Evolutionary conservation across 2,888 invertebrate genomes (phyloP), one percentile per base, ranked within the genome.

Genomic region (Sympetrum striolatum): DNA sequence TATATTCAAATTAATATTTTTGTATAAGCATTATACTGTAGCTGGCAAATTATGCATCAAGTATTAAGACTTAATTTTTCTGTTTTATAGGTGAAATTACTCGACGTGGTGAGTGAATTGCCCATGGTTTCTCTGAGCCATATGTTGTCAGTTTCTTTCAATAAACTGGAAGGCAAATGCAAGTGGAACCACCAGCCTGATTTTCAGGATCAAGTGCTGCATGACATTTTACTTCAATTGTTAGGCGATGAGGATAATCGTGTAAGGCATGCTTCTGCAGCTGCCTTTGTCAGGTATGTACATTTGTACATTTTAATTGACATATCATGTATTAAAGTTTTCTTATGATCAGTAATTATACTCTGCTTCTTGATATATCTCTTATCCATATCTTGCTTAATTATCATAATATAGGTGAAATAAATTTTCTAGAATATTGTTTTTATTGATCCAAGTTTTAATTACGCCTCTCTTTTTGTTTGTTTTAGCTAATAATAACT

Each of bases 191-290:
- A 60, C 10, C 93, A 93, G 90, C 93, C 93, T 81, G 93, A 94
- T 92, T 95, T 95, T 92, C 96, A 96, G 94, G 94, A 95, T 91
- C 95, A 95, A 92, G 94, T 96, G 53, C 92, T 96, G 81, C 93
- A 94, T 91, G 94, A 96, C 91, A 95, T 97, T 0, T 93, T 98
- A 14, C 94, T 96, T 31, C 94, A 95, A 18, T 94, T 97, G 91
- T 93, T 98, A 1, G 95, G 95, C 10, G 97, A 98, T 93, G 96
- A 96, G 91, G 98, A 98, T 93, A 95, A 95, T 90, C 95, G 97
- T 93, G 97, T 98, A 0, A 95, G 98, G 91, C 95, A 95, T 91
- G 96, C 97, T 0, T 96, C 97, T 0, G 95, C 97, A 0, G 94
- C 95, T 81, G 95, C 97, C 4, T 95, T 98, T 90, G 94, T 95